Conservation (phyloP, 2,113 vertebrate genomes). For the Oenanthe oenanthe region DNA sequence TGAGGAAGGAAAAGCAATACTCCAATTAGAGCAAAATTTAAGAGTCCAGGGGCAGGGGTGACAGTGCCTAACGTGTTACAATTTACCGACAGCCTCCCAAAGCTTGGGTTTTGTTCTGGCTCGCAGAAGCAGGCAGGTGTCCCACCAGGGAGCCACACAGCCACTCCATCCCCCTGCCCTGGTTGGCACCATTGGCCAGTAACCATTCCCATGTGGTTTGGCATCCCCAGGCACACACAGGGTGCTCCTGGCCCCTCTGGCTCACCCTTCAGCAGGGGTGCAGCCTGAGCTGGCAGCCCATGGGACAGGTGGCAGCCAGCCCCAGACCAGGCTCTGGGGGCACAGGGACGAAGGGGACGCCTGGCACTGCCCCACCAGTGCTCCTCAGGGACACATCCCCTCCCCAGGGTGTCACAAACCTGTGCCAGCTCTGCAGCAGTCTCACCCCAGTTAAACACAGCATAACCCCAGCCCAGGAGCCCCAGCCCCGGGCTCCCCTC, state of each 20-base stretch:
- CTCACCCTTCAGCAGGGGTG: fast-evolving
- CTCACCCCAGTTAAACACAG: neutral
- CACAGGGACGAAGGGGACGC: neutral
- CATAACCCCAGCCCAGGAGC: neutral
- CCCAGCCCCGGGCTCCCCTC: neutral
- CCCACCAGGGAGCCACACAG: neutral
- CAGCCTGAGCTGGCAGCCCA: neutral
- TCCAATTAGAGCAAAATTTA: conserved; percentile 66
- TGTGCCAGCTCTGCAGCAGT: fast-evolving
- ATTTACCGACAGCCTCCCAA: conserved; percentile 49
- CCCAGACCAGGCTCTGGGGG: neutral
- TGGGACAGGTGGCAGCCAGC: fast-evolving
- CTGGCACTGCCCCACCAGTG: fast-evolving
- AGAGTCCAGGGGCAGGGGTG: conserved; percentile 27
- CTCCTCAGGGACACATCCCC: neutral
- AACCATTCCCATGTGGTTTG: neutral
- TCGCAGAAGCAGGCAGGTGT: conserved; percentile 11
- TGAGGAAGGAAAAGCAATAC: conserved; percentile 60
- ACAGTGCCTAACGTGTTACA: conserved; percentile 54
- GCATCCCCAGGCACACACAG: neutral
- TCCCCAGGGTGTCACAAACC: neutral
- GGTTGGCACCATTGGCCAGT: neutral
- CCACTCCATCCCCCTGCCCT: neutral
- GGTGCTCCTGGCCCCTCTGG: neutral
- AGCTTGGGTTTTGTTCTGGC: neutral